A percentile compares a stretch with the other conserved stretches of the same genome.
Evolutionary conservation across 23 tunicate genomes (phyloP).

Genomic region (Oikopleura albicans): DNA sequence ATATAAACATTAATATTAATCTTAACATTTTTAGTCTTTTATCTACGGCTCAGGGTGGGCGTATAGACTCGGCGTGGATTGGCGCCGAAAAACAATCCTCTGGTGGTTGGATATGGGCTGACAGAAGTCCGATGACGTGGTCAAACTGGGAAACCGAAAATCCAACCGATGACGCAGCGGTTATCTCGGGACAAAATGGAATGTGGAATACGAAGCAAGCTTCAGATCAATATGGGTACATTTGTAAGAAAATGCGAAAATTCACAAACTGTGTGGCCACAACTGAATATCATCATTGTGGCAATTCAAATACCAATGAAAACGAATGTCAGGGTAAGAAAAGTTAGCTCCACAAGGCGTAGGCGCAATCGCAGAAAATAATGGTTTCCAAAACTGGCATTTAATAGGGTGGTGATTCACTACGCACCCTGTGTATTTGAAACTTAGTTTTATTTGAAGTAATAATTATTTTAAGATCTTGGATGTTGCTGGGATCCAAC

Average conservation of each 20-base stretch:
- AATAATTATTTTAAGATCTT: too few relatives aligned
- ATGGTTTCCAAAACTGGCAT: too few relatives aligned
- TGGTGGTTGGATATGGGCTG: not conserved
- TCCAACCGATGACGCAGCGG: not conserved
- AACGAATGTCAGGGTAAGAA: too few relatives aligned
- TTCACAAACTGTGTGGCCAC: not conserved
- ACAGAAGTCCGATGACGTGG: not conserved
- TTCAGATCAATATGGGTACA: not conserved
- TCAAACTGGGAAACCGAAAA: not conserved
- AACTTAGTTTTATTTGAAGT: too few relatives aligned
- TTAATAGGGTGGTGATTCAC: too few relatives aligned
- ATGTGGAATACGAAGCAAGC: not conserved
- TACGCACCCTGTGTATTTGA: too few relatives aligned
- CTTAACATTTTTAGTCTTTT: too few relatives aligned
- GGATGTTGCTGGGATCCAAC: too few relatives aligned
- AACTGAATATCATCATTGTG: conserved; percentile 27
- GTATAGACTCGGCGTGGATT: not conserved
- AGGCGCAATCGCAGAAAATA: too few relatives aligned
- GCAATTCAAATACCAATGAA: conserved; percentile 35
- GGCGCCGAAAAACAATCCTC: not conserved
- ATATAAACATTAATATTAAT: too few relatives aligned
- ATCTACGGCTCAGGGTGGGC: not conserved
- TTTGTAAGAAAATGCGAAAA: not conserved
- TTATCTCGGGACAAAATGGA: not conserved
- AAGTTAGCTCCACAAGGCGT: too few relatives aligned